These are phyloP conservation scores for Lates calcarifer DNA, from an alignment of 2,113 vertebrate genomes.

Conservation along the genomic window DNA sequence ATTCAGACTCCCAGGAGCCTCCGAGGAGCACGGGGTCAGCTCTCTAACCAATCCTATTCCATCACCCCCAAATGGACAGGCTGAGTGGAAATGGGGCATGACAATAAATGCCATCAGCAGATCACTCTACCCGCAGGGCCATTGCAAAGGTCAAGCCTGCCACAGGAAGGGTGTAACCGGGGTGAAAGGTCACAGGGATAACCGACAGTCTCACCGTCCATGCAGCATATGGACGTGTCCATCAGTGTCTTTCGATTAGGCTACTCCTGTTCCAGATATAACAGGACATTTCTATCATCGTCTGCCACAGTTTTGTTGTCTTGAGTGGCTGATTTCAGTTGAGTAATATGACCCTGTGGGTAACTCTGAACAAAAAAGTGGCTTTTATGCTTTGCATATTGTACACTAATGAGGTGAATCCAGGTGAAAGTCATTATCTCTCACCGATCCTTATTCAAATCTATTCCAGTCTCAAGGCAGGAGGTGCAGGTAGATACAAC, in stretches of 20 bases:
- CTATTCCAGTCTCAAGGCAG: constrained; percentile 42
- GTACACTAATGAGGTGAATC: constrained; percentile 60
- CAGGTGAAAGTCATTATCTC: constrained; percentile 58
- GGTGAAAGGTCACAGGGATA: constrained; percentile 70
- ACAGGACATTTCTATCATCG: constrained; percentile 62
- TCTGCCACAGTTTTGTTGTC: constrained; percentile 24
- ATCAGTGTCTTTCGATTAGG: constrained; percentile 38
- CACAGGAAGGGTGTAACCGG: constrained; percentile 54
- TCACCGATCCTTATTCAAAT: constrained; percentile 48
- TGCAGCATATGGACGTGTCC: constrained; percentile 62
- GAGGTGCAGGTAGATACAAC: constrained; percentile 23
- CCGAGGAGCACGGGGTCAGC: constrained; percentile 57
- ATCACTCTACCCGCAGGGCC: constrained; percentile 58
- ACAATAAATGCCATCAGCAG: constrained; percentile 72
- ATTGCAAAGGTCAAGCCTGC: constrained; percentile 68
- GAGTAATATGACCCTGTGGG: constrained; percentile 23
- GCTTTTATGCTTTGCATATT: constrained; percentile 29
- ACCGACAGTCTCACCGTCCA: constrained; percentile 35
- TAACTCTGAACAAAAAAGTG: constrained; percentile 38
- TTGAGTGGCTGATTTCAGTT: constrained; percentile 35
- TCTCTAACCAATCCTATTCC: constrained; percentile 67
- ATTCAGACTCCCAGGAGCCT: constrained; percentile 73
- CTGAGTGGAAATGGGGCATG: constrained; percentile 73
- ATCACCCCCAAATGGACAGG: constrained; percentile 72
- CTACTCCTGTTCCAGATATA: constrained; percentile 35